These are phyloP conservation scores for Epinotia ramella DNA, from an alignment of 2,888 invertebrate genomes.

Conservation along the genomic window DNA sequence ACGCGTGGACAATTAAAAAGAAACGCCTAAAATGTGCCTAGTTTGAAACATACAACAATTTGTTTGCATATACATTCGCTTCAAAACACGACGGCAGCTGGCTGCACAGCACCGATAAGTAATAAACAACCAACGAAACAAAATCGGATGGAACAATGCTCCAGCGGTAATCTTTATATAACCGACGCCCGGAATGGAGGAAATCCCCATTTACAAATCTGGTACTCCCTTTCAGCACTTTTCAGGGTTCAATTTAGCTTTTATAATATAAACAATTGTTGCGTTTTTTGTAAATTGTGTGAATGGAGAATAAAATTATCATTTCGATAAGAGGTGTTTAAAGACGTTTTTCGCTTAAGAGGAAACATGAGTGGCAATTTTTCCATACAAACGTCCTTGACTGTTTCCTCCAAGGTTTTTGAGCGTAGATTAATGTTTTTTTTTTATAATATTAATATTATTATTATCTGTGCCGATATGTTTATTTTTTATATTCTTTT, in stretches of 20 bases:
- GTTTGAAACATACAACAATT: background rate
- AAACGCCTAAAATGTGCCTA: background rate
- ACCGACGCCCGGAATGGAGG: constrained; percentile 22
- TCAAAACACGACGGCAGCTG: background rate
- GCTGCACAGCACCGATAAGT: constrained; percentile 12
- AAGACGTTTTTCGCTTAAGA: background rate
- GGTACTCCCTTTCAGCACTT: background rate
- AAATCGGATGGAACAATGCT: constrained; percentile 15
- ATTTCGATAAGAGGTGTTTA: background rate
- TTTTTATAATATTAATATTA: no score
- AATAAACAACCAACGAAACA: constrained; percentile 25
- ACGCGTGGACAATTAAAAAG: background rate
- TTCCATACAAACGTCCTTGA: no score
- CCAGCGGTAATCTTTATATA: constrained; percentile 23
- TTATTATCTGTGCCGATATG: no score
- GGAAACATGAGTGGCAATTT: no score
- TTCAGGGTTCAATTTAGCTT: background rate
- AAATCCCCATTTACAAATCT: constrained; percentile 28
- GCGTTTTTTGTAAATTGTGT: background rate
- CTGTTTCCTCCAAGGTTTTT: no score
- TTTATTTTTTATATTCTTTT: no score
- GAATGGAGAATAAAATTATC: background rate
- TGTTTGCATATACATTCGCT: background rate
- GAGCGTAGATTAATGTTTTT: no score
- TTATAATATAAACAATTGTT: background rate